Base-by-base conservation (phyloP, 2,888 invertebrate genomes). In the Tenthredo distinguenda region DNA sequence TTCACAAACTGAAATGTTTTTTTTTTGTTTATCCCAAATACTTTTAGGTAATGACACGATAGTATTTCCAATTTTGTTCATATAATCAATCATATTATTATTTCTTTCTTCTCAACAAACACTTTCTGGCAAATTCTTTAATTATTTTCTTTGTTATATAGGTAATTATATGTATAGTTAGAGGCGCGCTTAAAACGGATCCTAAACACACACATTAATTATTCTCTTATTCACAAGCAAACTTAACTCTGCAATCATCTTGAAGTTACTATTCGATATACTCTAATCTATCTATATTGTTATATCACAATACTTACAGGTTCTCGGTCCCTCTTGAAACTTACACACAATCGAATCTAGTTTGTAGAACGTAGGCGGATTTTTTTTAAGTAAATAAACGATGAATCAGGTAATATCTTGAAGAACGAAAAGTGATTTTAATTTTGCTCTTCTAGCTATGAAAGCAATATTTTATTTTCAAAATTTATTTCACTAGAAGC, bases 1-100 rank as follows among this genome's bases (percentile, higher is more conserved):
- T 21, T 34, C 40, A 55, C 47, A 10, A 43, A 43, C 26, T 26
- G 43, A 55, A 55, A 55, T n/a, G 15, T 47, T 50, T 18, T 62
- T 10, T 62, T 62, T 34, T 31, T 34, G 10, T 37, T 21, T 81
- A 81, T 81, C 62, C 81, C 58, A 81, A 62, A 81, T 81, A 81
- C 81, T 81, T 81, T 81, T 81, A 81, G 81, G 81, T 81, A 81
- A 40, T 81, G 81, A 81, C 81, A 81, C 81, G 58, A 81, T 62
- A 40, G 81, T 62, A 62, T 55, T 62, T 12, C 26, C 12, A 62
- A 77, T 77, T 7, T 77, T 77, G 18, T 55, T 55, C 55, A 55
- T 18, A 68, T 18, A 31, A 68, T 68, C 21, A 77, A 26, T 50
- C 50, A n/a, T 15, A 55, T 37, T 34, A 12, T 47, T 76, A 47